Evolutionary conservation across 2,888 invertebrate species (phyloP).

Genomic region (Platerodrilus igneus): DNA sequence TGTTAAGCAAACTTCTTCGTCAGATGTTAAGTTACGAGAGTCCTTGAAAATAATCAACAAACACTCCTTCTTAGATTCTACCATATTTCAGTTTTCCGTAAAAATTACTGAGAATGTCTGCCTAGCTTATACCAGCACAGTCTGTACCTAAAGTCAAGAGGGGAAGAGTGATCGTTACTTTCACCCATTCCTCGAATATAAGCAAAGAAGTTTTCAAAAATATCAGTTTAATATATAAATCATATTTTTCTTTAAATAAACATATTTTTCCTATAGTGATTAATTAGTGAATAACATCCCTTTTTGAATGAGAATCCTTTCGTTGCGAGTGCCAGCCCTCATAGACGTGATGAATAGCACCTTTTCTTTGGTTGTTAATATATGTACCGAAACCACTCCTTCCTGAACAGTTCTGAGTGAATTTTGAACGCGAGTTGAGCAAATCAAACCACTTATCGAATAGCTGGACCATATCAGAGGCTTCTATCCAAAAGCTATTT

Average conservation of each 20-base stretch:
- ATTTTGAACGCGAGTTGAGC: conserved; percentile 13
- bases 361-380: conserved; percentile 7
- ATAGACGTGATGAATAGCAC: conserved; percentile 6
- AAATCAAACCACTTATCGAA: conserved; percentile 17
- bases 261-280: neutral
- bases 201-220: no score
- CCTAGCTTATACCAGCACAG: conserved; percentile 5
- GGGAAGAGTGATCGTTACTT: no score
- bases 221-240: no score
- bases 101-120: no score
- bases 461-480: conserved; percentile 6
- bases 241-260: conserved; percentile 2
- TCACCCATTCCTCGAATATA: no score
- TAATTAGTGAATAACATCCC: conserved; percentile 10
- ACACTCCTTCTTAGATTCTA: no score
- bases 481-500: conserved; percentile 10
- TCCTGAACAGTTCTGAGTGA: conserved; percentile 7
- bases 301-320: conserved; percentile 16
- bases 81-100: no score
- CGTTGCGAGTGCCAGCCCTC: conserved; percentile 13
- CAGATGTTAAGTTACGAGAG: conserved; percentile 1
- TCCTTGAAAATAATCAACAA: conserved; percentile 3
- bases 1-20: conserved; percentile 16
- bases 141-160: conserved; percentile 5
- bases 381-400: conserved; percentile 13